phyloP scores from a whole-genome alignment of 2,888 invertebrate species.

The Oxystoma pomonae region DNA sequence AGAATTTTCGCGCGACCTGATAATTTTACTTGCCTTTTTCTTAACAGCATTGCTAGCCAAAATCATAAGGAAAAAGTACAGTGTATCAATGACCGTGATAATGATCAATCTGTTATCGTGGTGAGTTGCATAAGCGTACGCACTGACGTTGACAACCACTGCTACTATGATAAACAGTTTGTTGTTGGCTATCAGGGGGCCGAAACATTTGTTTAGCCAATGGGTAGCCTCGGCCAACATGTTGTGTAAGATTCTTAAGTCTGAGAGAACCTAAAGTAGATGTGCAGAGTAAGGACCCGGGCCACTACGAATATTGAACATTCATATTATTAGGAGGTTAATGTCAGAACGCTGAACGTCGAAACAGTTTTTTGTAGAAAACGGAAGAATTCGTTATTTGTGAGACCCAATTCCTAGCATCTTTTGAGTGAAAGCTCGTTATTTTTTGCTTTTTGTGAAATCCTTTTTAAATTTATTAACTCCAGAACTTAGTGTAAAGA shows the following conservation, averaged over 20 bases:
- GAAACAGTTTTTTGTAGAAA: too few species aligned
- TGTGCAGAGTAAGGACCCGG: neutral
- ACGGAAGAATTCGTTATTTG: too few species aligned
- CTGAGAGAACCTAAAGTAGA: neutral
- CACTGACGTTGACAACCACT: conserved; percentile 29
- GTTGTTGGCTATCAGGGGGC: conserved; percentile 31
- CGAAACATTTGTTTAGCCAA: conserved; percentile 28
- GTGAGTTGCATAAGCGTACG: conserved; percentile 17
- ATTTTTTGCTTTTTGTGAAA: too few species aligned
- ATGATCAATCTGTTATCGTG: conserved; percentile 22
- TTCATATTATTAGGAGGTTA: too few species aligned
- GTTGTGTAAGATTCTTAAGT: conserved; percentile 28
- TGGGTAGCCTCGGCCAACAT: conserved; percentile 27
- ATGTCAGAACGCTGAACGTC: too few species aligned
- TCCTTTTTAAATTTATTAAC: too few species aligned
- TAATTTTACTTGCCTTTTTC: conserved; percentile 19
- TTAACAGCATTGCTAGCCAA: conserved; percentile 5
- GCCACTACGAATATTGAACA: too few species aligned
- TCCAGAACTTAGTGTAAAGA: too few species aligned
- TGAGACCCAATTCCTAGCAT: too few species aligned
- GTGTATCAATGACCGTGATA: conserved; percentile 18
- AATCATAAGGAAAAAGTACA: conserved; percentile 7
- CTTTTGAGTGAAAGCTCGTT: too few species aligned
- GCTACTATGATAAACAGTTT: conserved; percentile 29
- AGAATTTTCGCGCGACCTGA: too few species aligned